A percentile compares a stretch with the other conserved stretches of the same genome.
Conservation (phyloP, 2,113 vertebrate species). For the Rynchops niger region DNA sequence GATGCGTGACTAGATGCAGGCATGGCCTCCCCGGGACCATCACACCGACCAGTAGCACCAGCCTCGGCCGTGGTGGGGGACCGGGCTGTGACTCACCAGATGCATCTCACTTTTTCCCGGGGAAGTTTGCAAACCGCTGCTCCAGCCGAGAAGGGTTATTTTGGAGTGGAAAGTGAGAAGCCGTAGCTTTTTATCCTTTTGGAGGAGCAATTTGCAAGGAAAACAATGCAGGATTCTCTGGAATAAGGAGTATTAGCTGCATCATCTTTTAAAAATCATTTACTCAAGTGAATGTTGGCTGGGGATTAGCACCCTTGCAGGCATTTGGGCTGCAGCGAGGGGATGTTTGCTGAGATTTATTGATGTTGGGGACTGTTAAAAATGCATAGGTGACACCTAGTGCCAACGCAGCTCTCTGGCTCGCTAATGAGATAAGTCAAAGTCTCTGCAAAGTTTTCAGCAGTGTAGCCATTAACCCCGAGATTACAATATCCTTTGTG, state of each 20-base stretch:
- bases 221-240: constrained; percentile 67
- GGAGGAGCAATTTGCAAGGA: constrained; percentile 69
- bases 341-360: constrained; percentile 37
- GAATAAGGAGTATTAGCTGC: constrained; percentile 66
- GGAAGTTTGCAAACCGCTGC: constrained; percentile 17
- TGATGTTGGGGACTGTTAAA: neutral
- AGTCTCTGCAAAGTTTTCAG: constrained; percentile 41
- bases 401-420: constrained; percentile 30
- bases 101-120: constrained; percentile 34
- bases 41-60: neutral
- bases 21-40: neutral
- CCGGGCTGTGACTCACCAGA: neutral
- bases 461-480: constrained; percentile 38
- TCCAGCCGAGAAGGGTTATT: constrained; percentile 19
- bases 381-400: constrained; percentile 45
- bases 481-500: constrained; percentile 62
- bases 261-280: constrained; percentile 69
- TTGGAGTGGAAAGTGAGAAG: constrained; percentile 59
- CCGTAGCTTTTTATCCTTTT: constrained; percentile 64
- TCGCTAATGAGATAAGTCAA: constrained; percentile 54
- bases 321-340: neutral
- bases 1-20: neutral
- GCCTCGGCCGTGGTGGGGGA: neutral
- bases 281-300: constrained; percentile 30
- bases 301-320: constrained; percentile 43